phyloP scores from a whole-genome alignment of 2,113 vertebrate species.

The Phycodurus eques region DNA sequence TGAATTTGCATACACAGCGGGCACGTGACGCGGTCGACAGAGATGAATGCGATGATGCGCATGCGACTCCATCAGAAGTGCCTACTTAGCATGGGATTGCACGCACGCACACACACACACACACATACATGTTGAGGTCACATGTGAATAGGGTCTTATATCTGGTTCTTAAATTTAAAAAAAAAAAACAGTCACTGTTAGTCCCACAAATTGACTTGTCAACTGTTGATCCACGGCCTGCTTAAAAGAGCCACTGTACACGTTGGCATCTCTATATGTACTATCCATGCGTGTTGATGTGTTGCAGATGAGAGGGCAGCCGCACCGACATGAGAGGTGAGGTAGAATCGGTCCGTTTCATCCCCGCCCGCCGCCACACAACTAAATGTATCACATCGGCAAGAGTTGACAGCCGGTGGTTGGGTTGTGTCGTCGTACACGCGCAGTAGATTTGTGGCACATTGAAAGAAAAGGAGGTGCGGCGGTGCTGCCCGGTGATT shows the following conservation, averaged over 20 bases:
- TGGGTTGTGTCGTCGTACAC: neutral
- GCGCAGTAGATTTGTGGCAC: neutral
- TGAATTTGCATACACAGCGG: neutral
- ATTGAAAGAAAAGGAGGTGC: conserved; percentile 23
- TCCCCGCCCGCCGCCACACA: conserved; percentile 2
- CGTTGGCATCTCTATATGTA: conserved; percentile 14
- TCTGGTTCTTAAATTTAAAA: conserved; percentile 24
- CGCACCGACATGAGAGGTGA: conserved; percentile 60
- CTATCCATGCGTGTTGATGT: conserved; percentile 14
- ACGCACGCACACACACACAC: neutral
- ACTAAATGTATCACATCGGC: conserved; percentile 18
- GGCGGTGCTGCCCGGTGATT: conserved; percentile 22
- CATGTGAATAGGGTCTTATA: neutral
- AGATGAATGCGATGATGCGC: neutral
- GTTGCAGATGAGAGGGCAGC: conserved; percentile 36
- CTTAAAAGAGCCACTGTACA: conserved; percentile 13
- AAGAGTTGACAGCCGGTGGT: too few relatives aligned
- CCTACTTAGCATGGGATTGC: neutral
- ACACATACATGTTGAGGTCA: neutral
- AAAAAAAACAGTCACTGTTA: conserved; percentile 31
- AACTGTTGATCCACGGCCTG: conserved; percentile 21
- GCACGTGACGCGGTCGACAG: neutral
- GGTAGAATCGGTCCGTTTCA: conserved; percentile 66
- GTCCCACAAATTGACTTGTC: conserved; percentile 32
- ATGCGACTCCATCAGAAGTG: neutral